Percentiles rank a stretch among this genome's conserved stretches.
These are phyloP conservation scores for Brachionus angularis DNA, from an alignment of 1,140 invertebrate species.

Conservation along the genomic window DNA sequence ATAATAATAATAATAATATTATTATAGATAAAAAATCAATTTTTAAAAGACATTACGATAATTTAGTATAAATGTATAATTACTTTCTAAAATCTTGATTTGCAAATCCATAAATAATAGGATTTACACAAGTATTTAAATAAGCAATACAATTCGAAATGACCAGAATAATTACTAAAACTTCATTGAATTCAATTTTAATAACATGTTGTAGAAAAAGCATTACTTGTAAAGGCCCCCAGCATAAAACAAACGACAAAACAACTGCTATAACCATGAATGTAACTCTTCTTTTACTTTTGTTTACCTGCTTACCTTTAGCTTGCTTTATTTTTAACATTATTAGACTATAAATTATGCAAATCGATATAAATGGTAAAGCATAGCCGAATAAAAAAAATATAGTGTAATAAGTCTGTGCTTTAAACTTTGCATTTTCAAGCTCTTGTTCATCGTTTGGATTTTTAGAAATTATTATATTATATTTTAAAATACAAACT, in stretches of 20 bases:
- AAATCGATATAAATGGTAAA: slow-evolving; percentile 66
- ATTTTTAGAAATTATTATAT: slow-evolving; percentile 46
- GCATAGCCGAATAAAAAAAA: slow-evolving; percentile 60
- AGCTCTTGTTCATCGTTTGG: not conserved
- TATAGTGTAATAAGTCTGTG: slow-evolving; percentile 52
- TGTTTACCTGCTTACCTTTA: slow-evolving; percentile 65
- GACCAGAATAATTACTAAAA: slow-evolving; percentile 25
- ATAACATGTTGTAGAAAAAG: slow-evolving; percentile 58
- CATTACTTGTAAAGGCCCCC: slow-evolving; percentile 81
- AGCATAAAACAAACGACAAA: slow-evolving; percentile 87
- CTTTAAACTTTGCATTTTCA: slow-evolving; percentile 46
- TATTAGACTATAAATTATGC: slow-evolving; percentile 84
- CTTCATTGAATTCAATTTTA: slow-evolving; percentile 22
- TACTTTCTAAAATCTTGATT: slow-evolving; percentile 45
- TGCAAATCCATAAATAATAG: slow-evolving; percentile 46
- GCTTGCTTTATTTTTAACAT: slow-evolving; percentile 74
- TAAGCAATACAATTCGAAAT: slow-evolving; percentile 46
- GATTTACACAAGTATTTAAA: slow-evolving; percentile 46
- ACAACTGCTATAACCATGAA: slow-evolving; percentile 88
- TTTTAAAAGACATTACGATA: too few species aligned
- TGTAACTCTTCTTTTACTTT: slow-evolving; percentile 83
- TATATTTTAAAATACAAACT: slow-evolving; percentile 66
- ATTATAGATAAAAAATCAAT: not conserved
- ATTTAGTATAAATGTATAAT: not conserved
- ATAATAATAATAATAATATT: not conserved